Evolutionary conservation across 2,888 invertebrate species (phyloP), one percentile per base, ranked within the genome.

Genomic region (Zaprionus bogoriensis): DNA sequence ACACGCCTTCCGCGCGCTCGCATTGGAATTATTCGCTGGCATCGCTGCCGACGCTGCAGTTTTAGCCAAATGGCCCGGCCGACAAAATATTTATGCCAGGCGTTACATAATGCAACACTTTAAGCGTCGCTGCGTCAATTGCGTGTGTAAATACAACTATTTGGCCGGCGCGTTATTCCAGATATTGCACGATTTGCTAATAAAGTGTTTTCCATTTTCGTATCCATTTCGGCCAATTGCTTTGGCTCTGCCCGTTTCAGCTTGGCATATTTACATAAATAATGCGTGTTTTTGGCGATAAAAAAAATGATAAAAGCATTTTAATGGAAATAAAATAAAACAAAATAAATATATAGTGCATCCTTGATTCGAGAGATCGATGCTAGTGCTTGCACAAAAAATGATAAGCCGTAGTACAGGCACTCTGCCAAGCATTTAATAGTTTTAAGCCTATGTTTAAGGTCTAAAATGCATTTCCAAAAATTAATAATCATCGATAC

Each of bases 71-170:
- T 36, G 32, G 32, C 32, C 27, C 32, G 17, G 17, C 32, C 32
- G 32, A 36, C 32, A 14, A 36, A 39, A 65, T 71, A 52, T 54
- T 54, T 47, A 51, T 52, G 53, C 32, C 48, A 61, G 55, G 51
- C 41, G 32, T 36, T 36, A 36, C 23, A 14, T 58, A 64, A 17
- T 19, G 27, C 39, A 47, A 36, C 41, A 66, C 25, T 53, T 17
- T 36, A 36, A 36, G 32, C 32, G 32, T 3, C n/a, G 7, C 32
- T 17, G 32, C 32, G 14, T 36, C 32, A 36, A 36, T 36, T 36
- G 32, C 32, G 14, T 36, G 32, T 36, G 32, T 36, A 36, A 36
- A 36, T 36, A 36, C 9, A 17, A 36, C 32, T 36, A 17, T 36
- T 36, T 36, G 32, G 14, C 14, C 6, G 14, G 32, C 32, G 5